Evolutionary conservation across 2,113 vertebrate genomes (phyloP).

Genomic region (Leucopternis melanops): DNA sequence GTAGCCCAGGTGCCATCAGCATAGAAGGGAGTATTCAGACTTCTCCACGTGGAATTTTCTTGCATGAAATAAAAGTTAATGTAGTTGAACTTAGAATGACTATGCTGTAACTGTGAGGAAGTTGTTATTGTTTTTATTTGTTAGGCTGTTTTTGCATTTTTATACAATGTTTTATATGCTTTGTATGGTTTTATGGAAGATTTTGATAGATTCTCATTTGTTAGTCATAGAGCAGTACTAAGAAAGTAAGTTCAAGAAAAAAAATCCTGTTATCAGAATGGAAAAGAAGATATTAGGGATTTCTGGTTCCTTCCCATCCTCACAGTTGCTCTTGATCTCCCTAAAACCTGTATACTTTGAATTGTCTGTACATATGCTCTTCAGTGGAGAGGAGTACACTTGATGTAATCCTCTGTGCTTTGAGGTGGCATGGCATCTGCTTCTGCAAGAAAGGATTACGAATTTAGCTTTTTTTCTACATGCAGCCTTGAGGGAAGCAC

Average conservation of each 20-base stretch:
- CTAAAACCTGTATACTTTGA: background rate
- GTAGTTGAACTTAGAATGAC: background rate
- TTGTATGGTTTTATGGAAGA: background rate
- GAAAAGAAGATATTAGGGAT: background rate
- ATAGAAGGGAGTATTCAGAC: background rate
- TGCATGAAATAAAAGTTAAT: background rate
- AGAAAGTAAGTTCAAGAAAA: background rate
- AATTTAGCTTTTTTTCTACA: background rate
- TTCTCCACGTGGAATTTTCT: background rate
- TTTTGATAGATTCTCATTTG: background rate
- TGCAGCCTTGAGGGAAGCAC: background rate
- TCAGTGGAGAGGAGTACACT: background rate
- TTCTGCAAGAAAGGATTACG: background rate
- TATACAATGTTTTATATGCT: background rate
- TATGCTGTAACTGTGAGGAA: background rate
- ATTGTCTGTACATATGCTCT: background rate
- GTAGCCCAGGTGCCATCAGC: background rate
- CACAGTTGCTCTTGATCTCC: background rate
- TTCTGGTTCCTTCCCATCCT: background rate
- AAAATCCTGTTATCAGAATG: background rate
- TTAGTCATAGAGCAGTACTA: background rate
- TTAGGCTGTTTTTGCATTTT: background rate
- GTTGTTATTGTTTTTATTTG: background rate
- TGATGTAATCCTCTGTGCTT: conserved; percentile 3
- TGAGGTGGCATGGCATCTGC: conserved; percentile 12